Base-by-base conservation (phyloP, 2,888 invertebrate genomes). In the Ecliptopera silaceata region DNA sequence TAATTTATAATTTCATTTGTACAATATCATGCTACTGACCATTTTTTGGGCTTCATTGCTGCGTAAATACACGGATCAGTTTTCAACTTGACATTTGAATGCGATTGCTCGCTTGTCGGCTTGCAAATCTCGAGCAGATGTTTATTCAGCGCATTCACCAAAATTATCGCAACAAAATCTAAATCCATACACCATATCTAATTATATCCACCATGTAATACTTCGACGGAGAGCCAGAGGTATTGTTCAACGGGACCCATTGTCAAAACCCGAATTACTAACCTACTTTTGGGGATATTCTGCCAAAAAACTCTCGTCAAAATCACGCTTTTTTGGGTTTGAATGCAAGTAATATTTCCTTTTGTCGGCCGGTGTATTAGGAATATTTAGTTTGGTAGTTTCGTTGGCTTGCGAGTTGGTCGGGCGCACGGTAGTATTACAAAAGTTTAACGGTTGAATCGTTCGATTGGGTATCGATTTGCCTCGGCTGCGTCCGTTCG, bases 151-250 rank as follows among this genome's bases (percentile, higher is more conserved):
- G 80, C 77, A 88, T 89, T 89, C 86, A 88, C 74, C 77, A 84
- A 85, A 85, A 87, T 90, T 89, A 90, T 89, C 90, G 80, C 83
- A 83, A 86, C 83, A 80, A 88, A 85, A 90, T 90, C 91, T 89
- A 89, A 90, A 90, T 89, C 90, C 89, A 82, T 88, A 82, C 86
- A 90, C 90, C 91, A 91, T 89, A 88, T 80, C 90, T 91, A 91
- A 91, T 91, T 89, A 91, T 86, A 91, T 89, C 89, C 88, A 88
- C 85, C 88, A 65, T 86, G 84, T 88, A 90, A 90, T 86, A 81
- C 78, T 72, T 76, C 77, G 83, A 78, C 80, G 76, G 79, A 72
- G 68, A 70, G 68, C n/a, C n/a, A n/a, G 72, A 59, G 20, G 70
- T 68, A 81, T 88, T 90, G 88, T 88, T 86, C 84, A 82, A 77